Percentiles rank a stretch among this genome's conserved stretches.
These are phyloP conservation scores for Aspidoscelis tigris DNA, from an alignment of 2,113 vertebrate species.

Conservation along the genomic window DNA sequence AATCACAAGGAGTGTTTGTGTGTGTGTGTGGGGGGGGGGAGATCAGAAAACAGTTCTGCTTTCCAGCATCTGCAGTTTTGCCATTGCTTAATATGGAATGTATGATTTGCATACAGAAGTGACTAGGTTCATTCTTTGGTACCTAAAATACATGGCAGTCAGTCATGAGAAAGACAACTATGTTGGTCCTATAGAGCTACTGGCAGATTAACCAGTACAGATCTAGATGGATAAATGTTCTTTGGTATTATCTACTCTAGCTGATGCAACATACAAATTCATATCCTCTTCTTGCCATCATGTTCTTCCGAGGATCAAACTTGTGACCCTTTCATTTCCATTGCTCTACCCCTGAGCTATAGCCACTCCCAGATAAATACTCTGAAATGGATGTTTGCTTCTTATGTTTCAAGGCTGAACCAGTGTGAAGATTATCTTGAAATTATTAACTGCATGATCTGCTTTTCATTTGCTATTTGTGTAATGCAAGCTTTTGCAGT, in stretches of 20 bases:
- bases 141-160: not conserved
- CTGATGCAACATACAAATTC: too few relatives aligned
- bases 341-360: too few relatives aligned
- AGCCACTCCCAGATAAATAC: too few relatives aligned
- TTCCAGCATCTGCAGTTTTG: not conserved
- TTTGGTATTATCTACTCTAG: too few relatives aligned
- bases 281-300: too few relatives aligned
- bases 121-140: not conserved
- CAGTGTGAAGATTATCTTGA: constrained; percentile 24
- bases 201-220: not conserved
- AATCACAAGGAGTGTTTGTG: too few relatives aligned
- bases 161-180: not conserved
- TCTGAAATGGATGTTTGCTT: not conserved
- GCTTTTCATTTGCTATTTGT: not conserved
- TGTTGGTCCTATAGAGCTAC: not conserved
- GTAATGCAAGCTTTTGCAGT: not conserved
- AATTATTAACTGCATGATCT: not conserved
- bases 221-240: not conserved
- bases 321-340: too few relatives aligned
- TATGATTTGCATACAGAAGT: not conserved
- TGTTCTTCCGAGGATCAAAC: too few relatives aligned
- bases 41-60: too few relatives aligned
- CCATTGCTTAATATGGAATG: not conserved
- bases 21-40: too few relatives aligned
- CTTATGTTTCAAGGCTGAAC: constrained; percentile 38